These are phyloP conservation scores for Rhombomys opimus DNA, from an alignment of 2,113 vertebrate genomes.

Conservation along the genomic window DNA sequence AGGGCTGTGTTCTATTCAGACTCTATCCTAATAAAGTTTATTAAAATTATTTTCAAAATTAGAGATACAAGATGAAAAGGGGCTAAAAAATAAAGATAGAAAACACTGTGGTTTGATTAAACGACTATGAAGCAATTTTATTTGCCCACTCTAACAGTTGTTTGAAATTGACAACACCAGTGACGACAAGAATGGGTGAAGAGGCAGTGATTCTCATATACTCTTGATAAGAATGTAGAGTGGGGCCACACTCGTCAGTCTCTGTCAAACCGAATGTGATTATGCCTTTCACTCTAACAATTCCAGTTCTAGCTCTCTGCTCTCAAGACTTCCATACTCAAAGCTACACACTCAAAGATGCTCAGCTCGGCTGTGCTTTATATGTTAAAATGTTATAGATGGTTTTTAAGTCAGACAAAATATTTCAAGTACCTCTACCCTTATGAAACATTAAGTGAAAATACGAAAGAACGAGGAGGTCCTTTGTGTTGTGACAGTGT, in stretches of 20 bases:
- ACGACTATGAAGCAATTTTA: not conserved
- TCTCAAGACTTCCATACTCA: constrained; percentile 7
- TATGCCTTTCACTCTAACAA: not conserved
- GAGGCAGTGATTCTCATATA: not conserved
- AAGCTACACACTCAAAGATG: not conserved
- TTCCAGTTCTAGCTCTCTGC: not conserved
- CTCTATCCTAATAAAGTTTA: constrained; percentile 71
- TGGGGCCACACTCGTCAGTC: not conserved
- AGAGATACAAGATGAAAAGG: constrained; percentile 59
- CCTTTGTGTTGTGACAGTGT: constrained; percentile 7
- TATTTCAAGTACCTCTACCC: not conserved
- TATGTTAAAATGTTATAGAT: not conserved
- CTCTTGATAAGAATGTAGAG: not conserved
- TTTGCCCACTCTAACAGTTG: constrained; percentile 1
- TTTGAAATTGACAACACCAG: not conserved
- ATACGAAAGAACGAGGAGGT: constrained; percentile 13
- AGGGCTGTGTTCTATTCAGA: not conserved
- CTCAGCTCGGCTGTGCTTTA: constrained; percentile 3
- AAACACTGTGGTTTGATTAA: constrained; percentile 40
- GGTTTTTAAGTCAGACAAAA: not conserved
- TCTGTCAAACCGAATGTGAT: not conserved
- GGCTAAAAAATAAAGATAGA: constrained; percentile 52
- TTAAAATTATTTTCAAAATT: constrained; percentile 65
- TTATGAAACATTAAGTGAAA: constrained; percentile 38
- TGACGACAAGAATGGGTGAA: not conserved